Percentiles rank a stretch among this genome's conserved stretches.
Conservation (phyloP, 2,113 vertebrate genomes). For the Oophaga pumilio region DNA sequence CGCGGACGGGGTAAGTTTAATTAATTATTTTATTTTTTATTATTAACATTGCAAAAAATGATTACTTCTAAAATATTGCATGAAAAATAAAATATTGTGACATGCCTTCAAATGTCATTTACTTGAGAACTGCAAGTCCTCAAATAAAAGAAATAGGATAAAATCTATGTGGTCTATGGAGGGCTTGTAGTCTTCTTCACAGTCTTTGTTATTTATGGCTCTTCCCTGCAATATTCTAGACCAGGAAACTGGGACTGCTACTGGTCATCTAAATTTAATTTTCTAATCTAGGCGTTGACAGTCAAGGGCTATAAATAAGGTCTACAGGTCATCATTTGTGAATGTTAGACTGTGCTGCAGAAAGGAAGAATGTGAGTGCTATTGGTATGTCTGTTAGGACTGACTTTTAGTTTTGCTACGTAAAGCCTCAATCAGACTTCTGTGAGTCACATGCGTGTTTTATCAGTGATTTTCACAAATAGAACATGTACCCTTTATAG, state of each 20-base stretch:
- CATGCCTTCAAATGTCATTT: no score
- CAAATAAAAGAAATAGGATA: neutral
- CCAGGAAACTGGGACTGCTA: neutral
- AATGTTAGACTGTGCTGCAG: neutral
- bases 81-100: no score
- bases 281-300: neutral
- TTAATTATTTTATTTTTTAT: neutral
- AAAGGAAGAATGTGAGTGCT: neutral
- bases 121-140: neutral
- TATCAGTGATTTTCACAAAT: no score
- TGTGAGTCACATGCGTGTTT: no score
- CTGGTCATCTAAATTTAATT: neutral
- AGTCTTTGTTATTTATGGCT: neutral
- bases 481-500: no score
- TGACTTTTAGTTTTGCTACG: neutral
- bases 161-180: no score
- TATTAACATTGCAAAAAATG: neutral
- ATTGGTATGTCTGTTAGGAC: neutral
- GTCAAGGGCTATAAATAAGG: neutral
- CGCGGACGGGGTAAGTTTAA: slow-evolving; percentile 80
- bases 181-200: neutral
- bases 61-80: neutral
- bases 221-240: neutral
- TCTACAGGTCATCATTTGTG: neutral
- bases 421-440: neutral